Base-by-base conservation (phyloP, 2,113 vertebrate genomes). In the Hyperopisus bebe region DNA sequence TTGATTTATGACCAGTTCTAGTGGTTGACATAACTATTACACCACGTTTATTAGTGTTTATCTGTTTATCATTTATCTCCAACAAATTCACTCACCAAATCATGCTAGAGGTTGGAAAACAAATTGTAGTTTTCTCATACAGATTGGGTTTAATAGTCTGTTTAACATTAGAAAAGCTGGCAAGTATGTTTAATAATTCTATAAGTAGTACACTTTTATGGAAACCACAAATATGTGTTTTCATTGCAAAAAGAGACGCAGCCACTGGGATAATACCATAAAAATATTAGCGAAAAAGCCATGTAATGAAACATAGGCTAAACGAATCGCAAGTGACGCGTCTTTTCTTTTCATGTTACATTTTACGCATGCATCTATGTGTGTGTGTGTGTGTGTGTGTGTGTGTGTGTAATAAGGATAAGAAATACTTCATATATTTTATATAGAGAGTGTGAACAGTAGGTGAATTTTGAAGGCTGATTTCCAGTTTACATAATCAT, bases 1-100 rank as follows among this genome's bases (percentile, higher is more conserved):
- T 89, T 91, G 91, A 91, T 91, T 91, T 90, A 91, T 91, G 90
- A 89, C 91, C 91, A 84, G 74, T 89, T 90, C 90, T 77, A 74
- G 88, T 90, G 86, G 77, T 62, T 91, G 91, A 91, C 91, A 89
- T 90, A 89, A 62, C 91, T 90, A 91, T 91, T 90, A 91, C 87
- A 86, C 84, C 89, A 80, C 90, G 58, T 90, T 86, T 90, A 91
- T 90, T 89, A 89, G 86, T 89, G 88, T 90, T 88, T 88, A 88
- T 88, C 87, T 88, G 87, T 88, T 62, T 88, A 42, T 88, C 87
- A 88, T 88, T 88, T 91, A 90, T 91, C 91, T 90, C 90, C 83
- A 87, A 86, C 90, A 66, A 90, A 91, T 82, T 58, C 90, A 39
- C 11, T 46, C 87, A 46, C 88, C 80, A 42, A 44, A 35, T 44